Base-by-base conservation (phyloP, 1,140 invertebrate species). In the Ephestia elutella region DNA sequence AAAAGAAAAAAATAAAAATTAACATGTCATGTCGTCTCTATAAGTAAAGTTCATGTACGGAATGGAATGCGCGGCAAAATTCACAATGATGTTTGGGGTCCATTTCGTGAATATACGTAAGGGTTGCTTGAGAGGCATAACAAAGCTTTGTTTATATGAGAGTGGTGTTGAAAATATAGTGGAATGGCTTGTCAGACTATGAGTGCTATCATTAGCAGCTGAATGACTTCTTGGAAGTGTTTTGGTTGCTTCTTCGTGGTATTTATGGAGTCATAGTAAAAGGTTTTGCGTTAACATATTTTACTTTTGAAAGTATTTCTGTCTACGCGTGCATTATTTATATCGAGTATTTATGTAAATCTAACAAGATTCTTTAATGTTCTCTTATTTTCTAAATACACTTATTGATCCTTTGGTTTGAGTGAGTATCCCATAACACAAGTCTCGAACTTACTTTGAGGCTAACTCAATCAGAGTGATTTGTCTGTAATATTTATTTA, bases 81-180 rank as follows among this genome's bases (percentile, higher is more conserved):
- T 44, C 38, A 44, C 38, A 15, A 44, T 44, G 38, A 44, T 44
- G 38, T 44, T 44, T 44, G 38, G 38, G 38, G 38, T 44, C 38
- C 38, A 44, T 44, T 44, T 44, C 38, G 38, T 44, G 38, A 44
- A 44, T 44, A 44, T 44, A 44, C 38, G 38, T 44, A 44, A 17
- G 38, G 38, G 38, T 15, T 44, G 38, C 38, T 44, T 44, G 38
- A 44, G 38, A 44, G 38, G 13, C 38, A 44, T 44, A 44, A 44
- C 38, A 44, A 44, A 44, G 38, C 38, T 44, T 44, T 44, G 38
- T 44, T 44, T 44, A 44, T 44, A 10, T 15, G 38, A 44, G 38
- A 44, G 13, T 2, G 13, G 38, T 44, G 38, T 44, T 17, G 38
- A 44, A 44, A 44, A 44, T 44, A 44, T 44, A 44, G 38, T 44